These are phyloP conservation scores for Sciurus vulgaris DNA, from an alignment of 2,797 vertebrate species.

Conservation along the genomic window DNA sequence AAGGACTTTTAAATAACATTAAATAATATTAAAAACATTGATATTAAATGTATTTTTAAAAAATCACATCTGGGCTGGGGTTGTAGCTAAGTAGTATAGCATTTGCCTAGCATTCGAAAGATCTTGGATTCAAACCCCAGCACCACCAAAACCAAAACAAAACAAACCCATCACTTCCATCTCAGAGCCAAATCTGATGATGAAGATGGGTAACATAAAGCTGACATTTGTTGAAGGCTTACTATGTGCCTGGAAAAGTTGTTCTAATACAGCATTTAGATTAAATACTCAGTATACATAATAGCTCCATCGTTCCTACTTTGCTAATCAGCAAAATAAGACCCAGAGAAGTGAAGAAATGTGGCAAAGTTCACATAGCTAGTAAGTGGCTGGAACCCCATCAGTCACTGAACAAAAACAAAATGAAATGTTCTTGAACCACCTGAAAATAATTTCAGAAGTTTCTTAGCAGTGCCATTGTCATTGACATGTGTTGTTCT, in stretches of 20 bases:
- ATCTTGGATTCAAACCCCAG: not conserved
- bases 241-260: not conserved
- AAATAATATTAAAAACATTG: too few relatives aligned
- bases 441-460: not conserved
- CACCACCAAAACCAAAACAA: too few relatives aligned
- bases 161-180: not conserved
- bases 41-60: not conserved
- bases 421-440: not conserved
- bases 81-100: not conserved
- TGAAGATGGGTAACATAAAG: not conserved
- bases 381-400: not conserved
- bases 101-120: not conserved
- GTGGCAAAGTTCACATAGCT: not conserved
- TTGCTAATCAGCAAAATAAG: not conserved
- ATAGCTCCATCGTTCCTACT: not conserved
- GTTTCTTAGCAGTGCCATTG: not conserved
- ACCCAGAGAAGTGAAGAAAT: not conserved
- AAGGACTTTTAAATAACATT: not conserved
- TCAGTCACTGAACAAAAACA: not conserved
- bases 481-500: not conserved
- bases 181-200: not conserved
- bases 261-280: not conserved
- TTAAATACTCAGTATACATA: not conserved
- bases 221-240: not conserved
- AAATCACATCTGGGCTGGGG: not conserved